phyloP scores from a whole-genome alignment of 2,888 invertebrate species.

The Steinernema scapterisci region DNA sequence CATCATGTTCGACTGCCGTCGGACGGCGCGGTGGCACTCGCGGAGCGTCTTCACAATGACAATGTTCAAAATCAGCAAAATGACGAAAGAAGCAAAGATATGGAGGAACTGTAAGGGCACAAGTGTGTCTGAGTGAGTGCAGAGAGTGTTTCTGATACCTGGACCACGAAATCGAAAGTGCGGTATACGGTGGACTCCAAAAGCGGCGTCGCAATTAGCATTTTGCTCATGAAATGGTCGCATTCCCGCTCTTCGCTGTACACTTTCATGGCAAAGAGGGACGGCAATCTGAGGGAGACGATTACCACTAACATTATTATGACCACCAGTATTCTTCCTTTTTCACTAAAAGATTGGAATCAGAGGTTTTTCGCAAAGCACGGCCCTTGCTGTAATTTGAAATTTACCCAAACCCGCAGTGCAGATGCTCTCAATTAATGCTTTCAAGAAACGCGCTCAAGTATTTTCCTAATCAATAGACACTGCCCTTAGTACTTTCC shows the following conservation, averaged over 20 bases:
- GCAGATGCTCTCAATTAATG: neutral
- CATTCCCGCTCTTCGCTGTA: neutral
- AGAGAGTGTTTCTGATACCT: neutral
- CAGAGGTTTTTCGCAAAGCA: neutral
- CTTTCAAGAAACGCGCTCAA: neutral
- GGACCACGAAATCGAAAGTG: slow-evolving; percentile 7
- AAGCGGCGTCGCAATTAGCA: neutral
- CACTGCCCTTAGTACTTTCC: neutral
- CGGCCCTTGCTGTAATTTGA: too few relatives aligned
- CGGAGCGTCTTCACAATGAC: slow-evolving; percentile 51
- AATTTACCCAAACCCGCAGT: slow-evolving; percentile 1
- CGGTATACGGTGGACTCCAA: neutral
- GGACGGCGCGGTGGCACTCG: slow-evolving; percentile 49
- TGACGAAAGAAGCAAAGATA: slow-evolving; percentile 54
- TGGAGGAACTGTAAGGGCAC: slow-evolving; percentile 52
- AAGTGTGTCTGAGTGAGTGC: neutral
- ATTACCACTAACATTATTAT: slow-evolving; percentile 21
- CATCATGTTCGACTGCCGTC: slow-evolving; percentile 45
- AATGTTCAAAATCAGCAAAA: slow-evolving; percentile 51
- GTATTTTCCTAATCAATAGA: slow-evolving; percentile 7
- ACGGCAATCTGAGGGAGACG: neutral
- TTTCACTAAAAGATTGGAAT: neutral
- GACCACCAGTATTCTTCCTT: neutral
- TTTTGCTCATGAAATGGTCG: slow-evolving; percentile 19
- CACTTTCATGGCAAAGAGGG: slow-evolving; percentile 3